phyloP scores from a whole-genome alignment of 2,888 invertebrate species.

The Celastrina argiolus region DNA sequence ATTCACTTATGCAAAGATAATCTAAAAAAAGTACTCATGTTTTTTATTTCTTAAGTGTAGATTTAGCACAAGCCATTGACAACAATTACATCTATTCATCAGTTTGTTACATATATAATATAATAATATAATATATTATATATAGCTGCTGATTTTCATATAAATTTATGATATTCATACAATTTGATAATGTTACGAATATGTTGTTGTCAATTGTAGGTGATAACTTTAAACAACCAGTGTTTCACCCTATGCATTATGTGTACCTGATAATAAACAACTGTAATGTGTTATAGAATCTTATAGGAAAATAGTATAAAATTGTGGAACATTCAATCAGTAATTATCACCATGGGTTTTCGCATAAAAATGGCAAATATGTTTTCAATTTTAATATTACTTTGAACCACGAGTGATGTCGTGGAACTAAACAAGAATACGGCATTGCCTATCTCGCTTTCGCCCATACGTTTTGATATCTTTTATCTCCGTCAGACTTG shows the following conservation, averaged over 20 bases:
- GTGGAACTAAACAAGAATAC: constrained; percentile 63
- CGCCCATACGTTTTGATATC: constrained; percentile 34
- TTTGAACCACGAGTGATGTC: constrained; percentile 46
- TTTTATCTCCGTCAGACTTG: constrained; percentile 49
- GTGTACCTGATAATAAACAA: neutral
- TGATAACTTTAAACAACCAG: too few relatives aligned
- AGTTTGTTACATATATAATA: too few relatives aligned
- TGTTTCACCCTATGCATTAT: neutral
- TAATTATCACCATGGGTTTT: neutral
- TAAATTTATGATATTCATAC: too few relatives aligned
- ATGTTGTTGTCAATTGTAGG: too few relatives aligned
- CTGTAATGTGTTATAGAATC: neutral
- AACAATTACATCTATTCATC: too few relatives aligned
- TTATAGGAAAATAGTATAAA: neutral
- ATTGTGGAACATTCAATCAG: neutral
- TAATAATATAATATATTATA: too few relatives aligned
- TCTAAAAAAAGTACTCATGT: too few relatives aligned
- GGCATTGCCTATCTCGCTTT: constrained; percentile 41
- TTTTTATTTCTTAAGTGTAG: too few relatives aligned
- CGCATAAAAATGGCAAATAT: neutral
- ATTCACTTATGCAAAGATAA: too few relatives aligned
- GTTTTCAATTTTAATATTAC: neutral
- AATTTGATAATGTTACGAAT: too few relatives aligned
- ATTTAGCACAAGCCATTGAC: too few relatives aligned
- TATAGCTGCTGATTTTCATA: too few relatives aligned